These are phyloP conservation scores for Lamproptera curius DNA, from an alignment of 2,888 invertebrate genomes.

Conservation along the genomic window DNA sequence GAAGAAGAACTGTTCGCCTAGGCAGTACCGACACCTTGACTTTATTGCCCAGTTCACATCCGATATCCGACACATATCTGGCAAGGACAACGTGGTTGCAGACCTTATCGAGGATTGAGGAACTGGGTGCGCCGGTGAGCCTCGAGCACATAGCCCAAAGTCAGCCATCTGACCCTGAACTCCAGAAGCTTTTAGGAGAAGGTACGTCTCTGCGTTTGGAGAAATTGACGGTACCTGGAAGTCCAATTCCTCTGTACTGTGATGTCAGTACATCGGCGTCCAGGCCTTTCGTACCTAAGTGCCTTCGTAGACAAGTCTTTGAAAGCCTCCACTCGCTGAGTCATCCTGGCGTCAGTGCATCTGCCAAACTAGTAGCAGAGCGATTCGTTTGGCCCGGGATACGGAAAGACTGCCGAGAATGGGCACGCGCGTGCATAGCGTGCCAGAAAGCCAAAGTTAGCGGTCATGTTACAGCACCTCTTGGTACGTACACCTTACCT, in stretches of 20 bases:
- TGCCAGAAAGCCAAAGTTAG: slow-evolving; percentile 43
- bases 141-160: slow-evolving; percentile 19
- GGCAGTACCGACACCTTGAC: slow-evolving; percentile 20
- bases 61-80: slow-evolving; percentile 18
- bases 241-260: not conserved
- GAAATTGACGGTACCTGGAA: not conserved
- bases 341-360: not conserved
- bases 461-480: slow-evolving; percentile 27
- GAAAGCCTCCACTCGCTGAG: not conserved
- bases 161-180: slow-evolving; percentile 20
- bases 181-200: not conserved
- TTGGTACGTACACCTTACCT: slow-evolving; percentile 13
- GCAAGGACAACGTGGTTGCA: not conserved
- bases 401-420: slow-evolving; percentile 36
- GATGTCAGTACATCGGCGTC: too few species aligned
- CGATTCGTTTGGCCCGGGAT: slow-evolving; percentile 48
- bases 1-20: slow-evolving; percentile 17
- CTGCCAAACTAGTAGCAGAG: slow-evolving; percentile 29
- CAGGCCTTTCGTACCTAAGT: not conserved
- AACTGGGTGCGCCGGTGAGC: slow-evolving; percentile 17
- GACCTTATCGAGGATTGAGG: slow-evolving; percentile 31
- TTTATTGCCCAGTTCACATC: slow-evolving; percentile 28
- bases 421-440: too few species aligned
- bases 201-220: not conserved
- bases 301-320: not conserved